Percentiles rank a stretch among this genome's conserved stretches.
phyloP scores from a whole-genome alignment of 2,797 vertebrate species.

The Bradypodion ventrale region DNA sequence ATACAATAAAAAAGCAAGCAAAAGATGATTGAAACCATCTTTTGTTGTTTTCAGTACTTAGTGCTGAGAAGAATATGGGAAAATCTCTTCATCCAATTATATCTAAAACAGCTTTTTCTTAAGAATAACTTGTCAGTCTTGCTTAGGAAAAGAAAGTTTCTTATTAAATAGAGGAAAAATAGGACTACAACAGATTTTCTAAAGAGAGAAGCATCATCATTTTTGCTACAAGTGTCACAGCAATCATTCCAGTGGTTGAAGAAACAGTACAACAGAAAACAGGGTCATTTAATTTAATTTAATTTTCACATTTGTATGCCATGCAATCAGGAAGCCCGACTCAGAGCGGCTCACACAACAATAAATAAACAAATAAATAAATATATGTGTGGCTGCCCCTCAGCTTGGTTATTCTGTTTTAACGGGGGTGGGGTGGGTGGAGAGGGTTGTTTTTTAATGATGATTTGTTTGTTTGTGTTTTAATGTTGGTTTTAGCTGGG shows the following conservation, averaged over 20 bases:
- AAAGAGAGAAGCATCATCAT: neutral
- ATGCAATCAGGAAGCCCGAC: too few relatives aligned
- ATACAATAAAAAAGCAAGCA: neutral
- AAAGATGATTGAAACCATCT: conserved; percentile 21
- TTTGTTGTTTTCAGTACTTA: conserved; percentile 22
- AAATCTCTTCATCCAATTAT: neutral
- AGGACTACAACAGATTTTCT: neutral
- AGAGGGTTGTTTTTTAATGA: too few relatives aligned
- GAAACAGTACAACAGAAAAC: neutral
- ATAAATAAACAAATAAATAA: too few relatives aligned
- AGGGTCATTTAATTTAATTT: too few relatives aligned
- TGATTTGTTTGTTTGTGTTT: too few relatives aligned
- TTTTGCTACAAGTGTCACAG: neutral
- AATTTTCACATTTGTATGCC: too few relatives aligned
- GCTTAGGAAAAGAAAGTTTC: neutral
- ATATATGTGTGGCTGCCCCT: too few relatives aligned
- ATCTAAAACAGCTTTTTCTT: neutral
- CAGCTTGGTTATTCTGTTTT: too few relatives aligned
- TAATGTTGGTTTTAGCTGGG: too few relatives aligned
- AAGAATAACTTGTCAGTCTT: neutral
- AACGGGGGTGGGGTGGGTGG: too few relatives aligned
- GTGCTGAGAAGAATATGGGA: conserved; percentile 12
- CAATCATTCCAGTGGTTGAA: neutral
- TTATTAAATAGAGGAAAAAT: neutral
- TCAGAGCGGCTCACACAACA: too few relatives aligned